Evolutionary conservation across 2,797 vertebrate species (phyloP).

Genomic region (Streptopelia turtur): DNA sequence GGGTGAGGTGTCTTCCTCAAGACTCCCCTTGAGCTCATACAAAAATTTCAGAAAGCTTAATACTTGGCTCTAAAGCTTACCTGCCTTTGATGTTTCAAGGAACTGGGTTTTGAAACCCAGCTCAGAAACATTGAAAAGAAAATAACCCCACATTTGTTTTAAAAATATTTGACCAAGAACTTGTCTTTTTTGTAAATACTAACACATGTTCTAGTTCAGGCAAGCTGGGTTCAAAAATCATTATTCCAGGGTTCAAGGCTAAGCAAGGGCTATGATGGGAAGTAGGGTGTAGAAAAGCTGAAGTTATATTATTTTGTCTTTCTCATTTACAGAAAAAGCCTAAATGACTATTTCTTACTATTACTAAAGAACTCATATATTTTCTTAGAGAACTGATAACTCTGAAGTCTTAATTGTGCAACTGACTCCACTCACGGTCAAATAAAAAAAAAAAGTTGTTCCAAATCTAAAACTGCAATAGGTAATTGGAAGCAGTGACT

Average conservation of each 20-base stretch:
- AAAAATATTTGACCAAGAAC: not conserved
- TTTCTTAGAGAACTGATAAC: not conserved
- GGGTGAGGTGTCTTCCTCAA: not conserved
- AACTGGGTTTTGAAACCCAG: not conserved
- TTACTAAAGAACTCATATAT: not conserved
- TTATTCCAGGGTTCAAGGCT: not conserved
- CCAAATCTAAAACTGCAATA: not conserved
- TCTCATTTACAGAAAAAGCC: not conserved
- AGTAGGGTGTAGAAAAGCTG: not conserved
- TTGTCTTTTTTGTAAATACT: not conserved
- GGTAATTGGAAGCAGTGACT: not conserved
- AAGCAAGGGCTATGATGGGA: not conserved
- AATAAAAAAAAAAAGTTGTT: not conserved
- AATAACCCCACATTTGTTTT: not conserved
- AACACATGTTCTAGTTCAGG: not conserved
- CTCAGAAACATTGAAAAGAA: not conserved
- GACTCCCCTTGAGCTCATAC: not conserved
- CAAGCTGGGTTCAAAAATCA: not conserved
- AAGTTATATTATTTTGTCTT: not conserved
- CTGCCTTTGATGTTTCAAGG: not conserved
- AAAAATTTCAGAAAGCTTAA: not conserved
- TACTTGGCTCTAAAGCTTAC: not conserved
- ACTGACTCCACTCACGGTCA: not conserved
- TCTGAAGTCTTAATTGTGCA: not conserved
- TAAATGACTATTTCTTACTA: not conserved